Conservation (phyloP, 2,888 invertebrate genomes). For the Stomorhina lunata region DNA sequence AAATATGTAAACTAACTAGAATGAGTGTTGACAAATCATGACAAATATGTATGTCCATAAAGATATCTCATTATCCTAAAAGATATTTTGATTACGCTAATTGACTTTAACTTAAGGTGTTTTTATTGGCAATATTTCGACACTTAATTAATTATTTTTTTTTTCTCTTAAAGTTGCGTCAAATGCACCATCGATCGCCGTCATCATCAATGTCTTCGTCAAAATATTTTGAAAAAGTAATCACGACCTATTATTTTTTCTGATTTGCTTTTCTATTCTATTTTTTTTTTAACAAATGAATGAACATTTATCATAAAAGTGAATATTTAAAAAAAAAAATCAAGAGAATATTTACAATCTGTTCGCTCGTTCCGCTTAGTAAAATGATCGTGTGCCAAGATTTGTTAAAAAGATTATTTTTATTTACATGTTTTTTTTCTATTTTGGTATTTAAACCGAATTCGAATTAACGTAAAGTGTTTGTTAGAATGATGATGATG, state of each 20-base stretch:
- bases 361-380: background rate
- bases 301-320: conserved; percentile 41
- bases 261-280: background rate
- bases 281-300: background rate
- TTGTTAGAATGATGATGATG: conserved; percentile 40
- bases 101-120: conserved; percentile 8
- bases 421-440: no score
- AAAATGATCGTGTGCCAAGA: conserved; percentile 44
- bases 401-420: conserved; percentile 21
- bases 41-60: background rate
- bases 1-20: background rate
- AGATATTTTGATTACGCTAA: conserved; percentile 30
- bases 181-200: conserved; percentile 29
- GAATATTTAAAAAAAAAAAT: conserved; percentile 24
- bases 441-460: background rate
- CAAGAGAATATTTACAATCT: conserved; percentile 42
- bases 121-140: background rate
- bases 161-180: conserved; percentile 41
- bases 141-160: background rate
- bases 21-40: background rate
- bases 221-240: conserved; percentile 7
- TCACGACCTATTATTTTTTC: background rate
- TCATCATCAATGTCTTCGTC: background rate
- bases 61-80: background rate
- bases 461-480: conserved; percentile 1